Base-by-base conservation (phyloP, 2,888 invertebrate species). In the Cordilura impudica region DNA sequence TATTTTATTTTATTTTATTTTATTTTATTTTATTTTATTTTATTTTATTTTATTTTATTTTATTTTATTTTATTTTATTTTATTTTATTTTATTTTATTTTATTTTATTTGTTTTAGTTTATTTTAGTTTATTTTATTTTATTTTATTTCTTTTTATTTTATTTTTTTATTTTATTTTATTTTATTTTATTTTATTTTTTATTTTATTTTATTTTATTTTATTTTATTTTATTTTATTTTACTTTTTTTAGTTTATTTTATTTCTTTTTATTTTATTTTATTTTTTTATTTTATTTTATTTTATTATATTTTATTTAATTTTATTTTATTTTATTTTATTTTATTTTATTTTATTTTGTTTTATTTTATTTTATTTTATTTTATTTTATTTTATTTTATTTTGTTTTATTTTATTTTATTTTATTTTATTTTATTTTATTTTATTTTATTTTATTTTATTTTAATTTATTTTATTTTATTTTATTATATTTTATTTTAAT, bases 341-440 rank as follows among this genome's bases (percentile, higher is more conserved):
- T 19, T 53, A 12, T 12, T 53, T 21, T 53, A 53, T 53, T 18
- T 53, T 21, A 53, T 23, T 53, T 53, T 53, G 19, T 21, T 53
- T 53, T 53, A 18, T 53, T 53, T 53, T 10, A 8, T 53, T 21
- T 53, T 53, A 21, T 53, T 53, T 53, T n/a, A 21, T 5, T 19
- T 53, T 8, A 53, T 8, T 53, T 53, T 23, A 53, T 53, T 53
- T 19, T 23, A 23, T 53, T 53, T 53, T 18, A 53, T 7, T 53
- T 21, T 53, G 12, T 53, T 53, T 53, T 53, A 53, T 21, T 51
- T 53, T 18, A 21, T 53, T 53, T 53, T 18, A 53, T 53, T 53
- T 53, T n/a, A 23, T 53, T 21, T 53, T 18, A 19, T 23, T 53
- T 53, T 21, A 53, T 23, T 53, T 53, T 21, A 23, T 53, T 53